phyloP scores from a whole-genome alignment of 2,797 vertebrate genomes.

The Ateles fusciceps region DNA sequence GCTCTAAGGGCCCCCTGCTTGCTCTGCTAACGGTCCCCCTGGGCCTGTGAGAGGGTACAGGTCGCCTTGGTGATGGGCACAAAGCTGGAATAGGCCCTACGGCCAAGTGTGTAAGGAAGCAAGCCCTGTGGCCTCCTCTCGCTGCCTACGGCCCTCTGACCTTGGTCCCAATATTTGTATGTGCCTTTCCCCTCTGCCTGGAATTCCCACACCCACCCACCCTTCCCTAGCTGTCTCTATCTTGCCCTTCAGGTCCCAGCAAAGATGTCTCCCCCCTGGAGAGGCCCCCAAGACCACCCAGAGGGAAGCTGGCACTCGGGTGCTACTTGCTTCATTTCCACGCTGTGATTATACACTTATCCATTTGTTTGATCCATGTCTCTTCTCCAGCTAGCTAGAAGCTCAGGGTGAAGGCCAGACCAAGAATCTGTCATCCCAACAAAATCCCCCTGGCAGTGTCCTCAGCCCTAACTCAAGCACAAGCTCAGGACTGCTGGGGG shows the following conservation, averaged over 20 bases:
- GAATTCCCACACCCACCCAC: not conserved
- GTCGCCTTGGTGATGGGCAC: not conserved
- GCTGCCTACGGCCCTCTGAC: not conserved
- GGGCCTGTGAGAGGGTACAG: not conserved
- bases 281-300: not conserved
- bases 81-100: too few relatives aligned
- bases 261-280: not conserved
- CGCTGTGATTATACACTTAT: fast-evolving
- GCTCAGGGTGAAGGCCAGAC: not conserved
- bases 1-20: not conserved
- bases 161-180: not conserved
- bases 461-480: not conserved
- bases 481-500: not conserved
- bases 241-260: not conserved
- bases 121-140: not conserved
- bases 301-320: not conserved
- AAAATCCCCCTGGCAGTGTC: not conserved
- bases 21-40: not conserved
- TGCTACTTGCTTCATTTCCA: not conserved
- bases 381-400: not conserved
- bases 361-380: fast-evolving
- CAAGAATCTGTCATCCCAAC: fast-evolving
- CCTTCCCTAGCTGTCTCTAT: not conserved
- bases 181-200: not conserved
- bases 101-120: not conserved